phyloP scores from a whole-genome alignment of 2,888 invertebrate genomes.

The Dinocampus coccinellae region DNA sequence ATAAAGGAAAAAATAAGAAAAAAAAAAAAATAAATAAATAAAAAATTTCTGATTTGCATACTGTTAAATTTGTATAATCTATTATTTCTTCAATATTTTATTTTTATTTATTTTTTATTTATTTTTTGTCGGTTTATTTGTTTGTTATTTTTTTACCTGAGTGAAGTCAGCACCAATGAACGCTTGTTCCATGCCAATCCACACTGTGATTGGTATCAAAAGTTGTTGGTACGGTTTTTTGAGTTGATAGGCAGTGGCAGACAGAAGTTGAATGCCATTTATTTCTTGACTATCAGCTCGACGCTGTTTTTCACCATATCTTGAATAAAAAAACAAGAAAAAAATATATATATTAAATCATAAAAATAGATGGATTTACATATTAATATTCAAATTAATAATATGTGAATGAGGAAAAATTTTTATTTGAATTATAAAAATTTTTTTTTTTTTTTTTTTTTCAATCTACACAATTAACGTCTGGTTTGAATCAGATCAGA shows the following conservation, averaged over 20 bases:
- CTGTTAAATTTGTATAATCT: no score
- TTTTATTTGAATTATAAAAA: no score
- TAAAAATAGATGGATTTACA: no score
- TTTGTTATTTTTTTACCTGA: conserved; percentile 72
- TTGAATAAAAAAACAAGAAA: conserved; percentile 55
- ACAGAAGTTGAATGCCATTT: conserved; percentile 83
- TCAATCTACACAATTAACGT: no score
- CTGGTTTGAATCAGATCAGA: conserved; percentile 14
- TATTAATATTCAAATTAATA: no score
- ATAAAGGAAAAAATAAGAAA: no score
- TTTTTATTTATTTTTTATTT: neutral
- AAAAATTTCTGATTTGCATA: no score
- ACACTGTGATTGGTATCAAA: conserved; percentile 94
- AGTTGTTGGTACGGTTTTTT: conserved; percentile 93
- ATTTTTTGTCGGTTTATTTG: neutral
- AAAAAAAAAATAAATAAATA: no score
- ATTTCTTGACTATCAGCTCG: conserved; percentile 81
- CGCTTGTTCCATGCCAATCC: conserved; percentile 98
- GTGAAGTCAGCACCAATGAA: conserved; percentile 94
- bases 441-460: no score
- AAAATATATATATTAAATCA: no score
- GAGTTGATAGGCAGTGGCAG: conserved; percentile 91
- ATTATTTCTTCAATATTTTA: no score
- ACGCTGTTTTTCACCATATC: conserved; percentile 89
- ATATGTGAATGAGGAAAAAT: neutral